Evolutionary conservation across 37 sponge, comb jelly and placozoan species (phyloP).

Genomic region (Tethya wilhelma): DNA sequence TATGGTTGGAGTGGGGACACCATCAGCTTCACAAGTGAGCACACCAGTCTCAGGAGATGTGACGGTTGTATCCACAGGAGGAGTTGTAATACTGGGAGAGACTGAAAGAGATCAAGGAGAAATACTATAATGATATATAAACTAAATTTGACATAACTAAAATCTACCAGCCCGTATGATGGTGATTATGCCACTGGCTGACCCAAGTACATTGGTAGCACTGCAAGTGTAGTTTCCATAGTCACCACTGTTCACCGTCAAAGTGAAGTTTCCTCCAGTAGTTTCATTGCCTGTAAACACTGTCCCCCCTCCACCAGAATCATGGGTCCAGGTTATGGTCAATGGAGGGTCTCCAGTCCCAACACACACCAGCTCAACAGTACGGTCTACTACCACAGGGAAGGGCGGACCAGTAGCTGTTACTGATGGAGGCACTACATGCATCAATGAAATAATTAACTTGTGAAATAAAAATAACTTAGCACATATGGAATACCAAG

Average conservation of each 20-base stretch:
- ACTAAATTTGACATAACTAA: conserved; percentile 15
- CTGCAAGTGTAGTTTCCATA: conserved; percentile 49
- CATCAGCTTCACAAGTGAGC: no score
- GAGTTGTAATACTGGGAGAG: no score
- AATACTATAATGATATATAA: no score
- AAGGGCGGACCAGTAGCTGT: not conserved
- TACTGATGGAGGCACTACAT: conserved; percentile 8
- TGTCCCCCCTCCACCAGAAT: not conserved
- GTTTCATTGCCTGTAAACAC: conserved; percentile 21
- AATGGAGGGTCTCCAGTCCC: conserved; percentile 62
- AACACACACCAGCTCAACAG: conserved; percentile 28
- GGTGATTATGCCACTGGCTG: not conserved
- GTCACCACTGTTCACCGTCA: conserved; percentile 59
- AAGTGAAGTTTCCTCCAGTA: conserved; percentile 33
- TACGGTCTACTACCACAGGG: conserved; percentile 1
- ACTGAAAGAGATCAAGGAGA: no score
- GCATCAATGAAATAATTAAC: no score
- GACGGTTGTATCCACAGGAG: no score
- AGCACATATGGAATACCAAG: no score
- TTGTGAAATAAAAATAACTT: no score
- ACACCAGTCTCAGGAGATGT: no score
- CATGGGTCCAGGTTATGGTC: conserved; percentile 37
- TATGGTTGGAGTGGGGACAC: no score
- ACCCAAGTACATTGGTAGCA: not conserved
- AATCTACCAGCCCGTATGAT: conserved; percentile 36